Evolutionary conservation across 2,797 vertebrate genomes (phyloP).

Genomic region (Odontamblyopus rebecca): DNA sequence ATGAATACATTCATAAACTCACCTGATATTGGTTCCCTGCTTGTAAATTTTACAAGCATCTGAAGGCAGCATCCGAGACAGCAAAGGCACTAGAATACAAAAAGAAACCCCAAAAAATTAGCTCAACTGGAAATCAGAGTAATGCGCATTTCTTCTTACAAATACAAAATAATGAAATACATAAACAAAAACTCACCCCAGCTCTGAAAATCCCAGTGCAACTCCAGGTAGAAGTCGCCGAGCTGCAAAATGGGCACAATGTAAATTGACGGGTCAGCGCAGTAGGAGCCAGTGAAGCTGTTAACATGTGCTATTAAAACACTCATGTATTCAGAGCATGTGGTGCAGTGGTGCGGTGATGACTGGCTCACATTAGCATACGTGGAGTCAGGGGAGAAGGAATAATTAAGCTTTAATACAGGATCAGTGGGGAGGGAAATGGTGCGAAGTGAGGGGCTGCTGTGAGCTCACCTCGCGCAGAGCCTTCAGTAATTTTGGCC

Average conservation of each 20-base stretch:
- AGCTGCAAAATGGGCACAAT: constrained; percentile 74
- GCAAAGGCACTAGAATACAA: constrained; percentile 86
- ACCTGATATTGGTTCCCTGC: constrained; percentile 98
- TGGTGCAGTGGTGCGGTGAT: neutral
- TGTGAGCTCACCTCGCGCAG: constrained; percentile 86
- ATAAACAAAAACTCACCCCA: constrained; percentile 85
- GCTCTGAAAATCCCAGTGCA: constrained; percentile 99
- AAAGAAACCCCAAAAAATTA: neutral
- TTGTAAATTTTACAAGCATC: constrained; percentile 99
- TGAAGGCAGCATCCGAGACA: constrained; percentile 95
- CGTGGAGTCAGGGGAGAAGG: neutral
- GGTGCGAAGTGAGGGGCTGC: constrained; percentile 4
- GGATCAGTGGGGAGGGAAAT: neutral
- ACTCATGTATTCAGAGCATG: constrained; percentile 4
- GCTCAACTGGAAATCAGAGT: neutral
- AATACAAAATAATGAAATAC: neutral
- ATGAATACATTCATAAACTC: constrained; percentile 29
- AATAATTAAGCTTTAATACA: constrained; percentile 8
- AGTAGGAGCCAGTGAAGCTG: neutral
- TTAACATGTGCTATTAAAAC: constrained; percentile 17
- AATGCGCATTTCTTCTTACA: neutral
- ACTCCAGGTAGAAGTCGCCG: constrained; percentile 96
- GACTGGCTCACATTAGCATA: constrained; percentile 5
- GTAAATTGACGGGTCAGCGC: neutral
- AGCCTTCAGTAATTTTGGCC: constrained; percentile 93